These are phyloP conservation scores for Phoxinus phoxinus DNA, from an alignment of 2,113 vertebrate genomes.

Conservation along the genomic window DNA sequence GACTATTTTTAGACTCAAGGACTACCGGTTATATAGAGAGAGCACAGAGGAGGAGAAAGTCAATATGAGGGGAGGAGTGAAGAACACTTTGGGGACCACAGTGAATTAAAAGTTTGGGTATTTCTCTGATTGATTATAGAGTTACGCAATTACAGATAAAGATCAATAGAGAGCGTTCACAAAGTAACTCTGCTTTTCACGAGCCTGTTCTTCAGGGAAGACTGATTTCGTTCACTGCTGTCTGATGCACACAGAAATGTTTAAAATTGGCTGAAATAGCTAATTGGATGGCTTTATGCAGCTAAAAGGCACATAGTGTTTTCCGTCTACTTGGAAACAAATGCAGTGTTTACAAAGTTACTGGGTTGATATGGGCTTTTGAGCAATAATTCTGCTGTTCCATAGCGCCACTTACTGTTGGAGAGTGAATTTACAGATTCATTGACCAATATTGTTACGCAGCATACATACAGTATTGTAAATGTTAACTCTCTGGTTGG, in stretches of 20 bases:
- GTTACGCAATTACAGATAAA: constrained; percentile 8
- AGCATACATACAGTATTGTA: too few species aligned
- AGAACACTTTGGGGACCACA: neutral
- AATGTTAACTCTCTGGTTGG: too few species aligned
- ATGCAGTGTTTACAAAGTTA: neutral
- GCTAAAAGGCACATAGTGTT: neutral
- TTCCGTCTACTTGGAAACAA: neutral
- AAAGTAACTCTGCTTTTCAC: constrained; percentile 24
- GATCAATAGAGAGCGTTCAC: constrained; percentile 8
- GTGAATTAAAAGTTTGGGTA: constrained; percentile 33
- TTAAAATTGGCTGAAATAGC: neutral
- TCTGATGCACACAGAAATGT: neutral
- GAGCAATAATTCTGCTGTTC: too few species aligned
- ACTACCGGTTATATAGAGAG: constrained; percentile 2
- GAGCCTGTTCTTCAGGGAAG: constrained; percentile 4
- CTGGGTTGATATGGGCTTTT: neutral
- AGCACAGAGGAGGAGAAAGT: constrained; percentile 24
- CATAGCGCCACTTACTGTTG: too few species aligned
- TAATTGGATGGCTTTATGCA: neutral
- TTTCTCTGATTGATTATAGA: constrained; percentile 34
- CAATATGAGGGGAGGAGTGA: constrained; percentile 16
- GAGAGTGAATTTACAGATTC: too few species aligned
- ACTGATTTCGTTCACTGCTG: constrained; percentile 2
- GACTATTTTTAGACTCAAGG: constrained; percentile 33
- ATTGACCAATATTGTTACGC: too few species aligned